Evolutionary conservation across 2,113 vertebrate genomes (phyloP).

Genomic region (Tringa solitaria): DNA sequence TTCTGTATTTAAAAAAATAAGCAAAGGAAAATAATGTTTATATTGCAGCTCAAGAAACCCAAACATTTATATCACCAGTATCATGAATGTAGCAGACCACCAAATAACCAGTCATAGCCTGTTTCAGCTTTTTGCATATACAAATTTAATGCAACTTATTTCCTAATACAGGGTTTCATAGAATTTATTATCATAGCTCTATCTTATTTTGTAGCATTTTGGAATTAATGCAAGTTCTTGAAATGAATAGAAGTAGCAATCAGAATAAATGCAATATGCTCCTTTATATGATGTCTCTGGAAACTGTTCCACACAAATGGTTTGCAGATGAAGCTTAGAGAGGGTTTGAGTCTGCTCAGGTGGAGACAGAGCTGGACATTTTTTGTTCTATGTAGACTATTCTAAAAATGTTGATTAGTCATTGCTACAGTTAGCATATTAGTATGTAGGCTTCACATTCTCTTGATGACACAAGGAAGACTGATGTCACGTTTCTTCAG

Average conservation of each 20-base stretch:
- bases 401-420: neutral
- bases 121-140: neutral
- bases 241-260: neutral
- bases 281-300: neutral
- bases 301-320: neutral
- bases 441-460: neutral
- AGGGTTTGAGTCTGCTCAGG: neutral
- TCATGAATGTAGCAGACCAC: neutral
- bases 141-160: neutral
- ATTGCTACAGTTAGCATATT: neutral
- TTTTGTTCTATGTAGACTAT: neutral
- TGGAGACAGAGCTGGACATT: neutral
- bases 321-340: neutral
- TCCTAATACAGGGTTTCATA: neutral
- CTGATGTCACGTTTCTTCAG: neutral
- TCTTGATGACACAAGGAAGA: neutral
- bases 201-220: neutral
- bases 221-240: neutral
- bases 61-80: neutral
- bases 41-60: neutral
- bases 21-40: neutral
- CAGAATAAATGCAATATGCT: neutral
- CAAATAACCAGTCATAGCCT: neutral
- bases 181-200: neutral
- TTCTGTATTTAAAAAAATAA: neutral